Base-by-base conservation (phyloP, 2,797 vertebrate species). In the Lagodon rhomboides region DNA sequence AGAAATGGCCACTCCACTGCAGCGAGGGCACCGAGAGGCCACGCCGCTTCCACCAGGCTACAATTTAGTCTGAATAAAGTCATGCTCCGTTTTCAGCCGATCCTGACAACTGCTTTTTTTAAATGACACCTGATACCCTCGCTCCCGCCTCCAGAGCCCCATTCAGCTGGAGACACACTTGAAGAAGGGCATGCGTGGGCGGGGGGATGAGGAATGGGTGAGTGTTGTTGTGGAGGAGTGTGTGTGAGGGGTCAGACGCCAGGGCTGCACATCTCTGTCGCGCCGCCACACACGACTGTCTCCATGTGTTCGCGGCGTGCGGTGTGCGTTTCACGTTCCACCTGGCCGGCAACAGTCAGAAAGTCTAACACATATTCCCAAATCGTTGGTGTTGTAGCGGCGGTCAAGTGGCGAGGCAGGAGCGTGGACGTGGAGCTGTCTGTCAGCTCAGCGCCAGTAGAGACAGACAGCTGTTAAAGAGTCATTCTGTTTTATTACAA, bases 31-130 rank as follows among this genome's bases (percentile, higher is more conserved):
- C 22, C 0, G 55, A 78, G 87, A 82, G 91, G 91, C 83, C 83
- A 86, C 58, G 10, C 84, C 71, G 75, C 86, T 90, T 91, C 83
- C 76, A 92, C 83, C 83, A 69, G 79, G 77, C 89, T 85, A 75
- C 89, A 86, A 79, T 90, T 91, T 81, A 85, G 74, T 73, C 72
- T 65, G 88, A 89, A 91, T 89, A 87, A 89, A 92, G 90, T 87
- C 90, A 85, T 84, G 86, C 83, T 89, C 90, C 90, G 87, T 91
- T 92, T 92, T 92, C 90, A 92, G 92, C 84, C 67, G 72, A 83
- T 77, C 87, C 90, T 84, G 89, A 93, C 92, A 90, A 91, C 89
- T 91, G 91, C 85, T 92, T 93, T 91, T 94, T 94, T 93, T 82
- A 91, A 87, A 93, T 88, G 92, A 92, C 89, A 95, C 87, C 87